Percentiles rank a stretch among this genome's conserved stretches.
Conservation (phyloP, 2,888 invertebrate genomes). For the Euphydryas editha region DNA sequence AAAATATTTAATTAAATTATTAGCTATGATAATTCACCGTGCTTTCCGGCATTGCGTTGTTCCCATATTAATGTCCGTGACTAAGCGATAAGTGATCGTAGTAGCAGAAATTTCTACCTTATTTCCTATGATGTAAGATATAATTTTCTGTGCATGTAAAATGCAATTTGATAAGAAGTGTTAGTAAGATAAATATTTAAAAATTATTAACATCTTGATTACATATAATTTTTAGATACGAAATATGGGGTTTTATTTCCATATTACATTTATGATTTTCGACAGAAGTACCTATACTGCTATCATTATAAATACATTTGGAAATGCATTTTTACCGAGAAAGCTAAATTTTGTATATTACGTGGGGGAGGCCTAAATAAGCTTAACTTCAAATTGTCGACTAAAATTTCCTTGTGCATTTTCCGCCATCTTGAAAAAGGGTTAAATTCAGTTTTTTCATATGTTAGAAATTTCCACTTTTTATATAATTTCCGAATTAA, state of each 20-base stretch:
- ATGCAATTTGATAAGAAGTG: neutral
- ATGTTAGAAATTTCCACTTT: too few relatives aligned
- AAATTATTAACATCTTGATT: slow-evolving; percentile 4
- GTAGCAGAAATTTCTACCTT: slow-evolving; percentile 15
- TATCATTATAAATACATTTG: too few relatives aligned
- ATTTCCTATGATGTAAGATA: neutral
- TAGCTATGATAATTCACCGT: slow-evolving; percentile 14
- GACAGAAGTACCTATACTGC: too few relatives aligned
- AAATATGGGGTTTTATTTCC: neutral
- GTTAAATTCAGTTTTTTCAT: too few relatives aligned
- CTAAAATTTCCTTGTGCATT: too few relatives aligned
- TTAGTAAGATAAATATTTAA: slow-evolving; percentile 3
- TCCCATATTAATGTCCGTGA: slow-evolving; percentile 33
- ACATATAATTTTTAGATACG: neutral
- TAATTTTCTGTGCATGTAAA: neutral
- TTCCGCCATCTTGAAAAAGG: too few relatives aligned
- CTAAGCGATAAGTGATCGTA: slow-evolving; percentile 20
- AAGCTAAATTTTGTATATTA: too few relatives aligned
- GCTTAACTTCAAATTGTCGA: too few relatives aligned
- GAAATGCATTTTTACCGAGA: too few relatives aligned
- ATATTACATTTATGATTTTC: neutral
- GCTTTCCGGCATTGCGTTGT: slow-evolving; percentile 26
- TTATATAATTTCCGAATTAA: too few relatives aligned
- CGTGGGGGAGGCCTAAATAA: too few relatives aligned
- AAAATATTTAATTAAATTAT: slow-evolving; percentile 25